Base-by-base conservation (phyloP, 2,797 vertebrate genomes). In the Jordanella pulchra region DNA sequence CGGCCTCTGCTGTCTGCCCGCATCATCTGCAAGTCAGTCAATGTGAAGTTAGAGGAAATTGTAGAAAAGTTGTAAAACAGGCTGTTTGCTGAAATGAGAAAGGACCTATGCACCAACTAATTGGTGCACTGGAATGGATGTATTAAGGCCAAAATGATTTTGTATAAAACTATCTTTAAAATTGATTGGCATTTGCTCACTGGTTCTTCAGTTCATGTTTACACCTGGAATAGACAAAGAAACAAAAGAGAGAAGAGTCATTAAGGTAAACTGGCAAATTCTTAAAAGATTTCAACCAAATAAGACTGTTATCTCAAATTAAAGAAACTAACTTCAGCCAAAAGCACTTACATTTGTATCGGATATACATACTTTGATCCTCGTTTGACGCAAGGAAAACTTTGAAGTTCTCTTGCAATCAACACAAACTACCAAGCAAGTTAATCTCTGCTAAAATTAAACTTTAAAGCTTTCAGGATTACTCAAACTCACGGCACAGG, bases 1-100 rank as follows among this genome's bases (percentile, higher is more conserved):
- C 96, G 95, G 73, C 94, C 96, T 93, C 96, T 97, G 71, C 91
- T 92, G 89, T 97, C 96, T 0, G 94, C 95, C 84, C 95, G 95
- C 94, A 98, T 96, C 96, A 97, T 87, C 71, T 73, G 84, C 48
- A 48, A 75, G 80, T 58, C 10, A 78, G 15, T 30, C 23, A 73
- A 64, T 67, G 55, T 61, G 35, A 71, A 28, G 63, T 67, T 15
- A 23, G 14, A 30, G 67, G 72, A 61, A 75, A 75, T 30, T n/a
- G 21, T 63, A 23, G 48, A 70, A 35, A 39, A 35, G 39, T n/a
- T 65, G 56, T 51, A 56, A 44, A 61, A 30, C 42, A 67, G 23
- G 39, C 68, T 78, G 67, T 72, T 83, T 10, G 71, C 47, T 69
- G 71, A 18, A 14, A 32, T n/a, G 30, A 54, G 17, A 55, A 70